Evolutionary conservation across 2,113 vertebrate species (phyloP), one percentile per base, ranked within the genome.

Genomic region (Paradisaea rubra): DNA sequence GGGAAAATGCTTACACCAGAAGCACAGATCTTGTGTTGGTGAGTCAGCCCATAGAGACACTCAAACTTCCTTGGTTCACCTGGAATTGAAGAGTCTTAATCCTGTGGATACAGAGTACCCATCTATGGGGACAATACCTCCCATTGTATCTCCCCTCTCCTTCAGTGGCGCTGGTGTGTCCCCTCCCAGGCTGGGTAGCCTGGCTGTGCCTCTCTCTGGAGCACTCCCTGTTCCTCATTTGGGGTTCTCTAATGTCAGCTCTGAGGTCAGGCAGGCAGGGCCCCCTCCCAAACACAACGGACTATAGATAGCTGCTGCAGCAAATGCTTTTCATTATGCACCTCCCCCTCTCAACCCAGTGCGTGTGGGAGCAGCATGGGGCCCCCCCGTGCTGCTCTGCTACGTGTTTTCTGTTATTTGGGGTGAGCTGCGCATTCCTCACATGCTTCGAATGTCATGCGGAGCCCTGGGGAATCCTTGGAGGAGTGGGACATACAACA

Each of bases 251-350:
- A 63, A 70, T 10, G 9, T 68, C 93, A 93, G 9, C 70, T 31
- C 54, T 88, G 93, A 83, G 77, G 68, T 86, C 72, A 88, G 76
- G 68, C 76, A 47, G 80, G 68, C 76, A 90, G 76, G 66, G 45
- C 63, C 50, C 4, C 10, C 50, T 90, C 80, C 57, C 89, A 57
- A 82, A 47, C 59, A 71, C 65, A 42, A 22, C 54, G 2, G 31
- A 13, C 94, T 93, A 83, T 42, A 80, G 68, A 91, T 59, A 94
- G 91, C 68, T 92, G 86, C 77, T 20, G 94, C 76, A 83, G 71
- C 96, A 84, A 91, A 70, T 86, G 94, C 84, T 95, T 84, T 22
- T 89, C 86, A 70, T 93, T 92, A 93, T 0, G 12, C 15, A 4
- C 37, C 60, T 69, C 57, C 60, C 39, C 41, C 33, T 49, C 76